Evolutionary conservation across 2,113 vertebrate species (phyloP), one percentile per base, ranked within the genome.

Genomic region (Phyllostomus hastatus): DNA sequence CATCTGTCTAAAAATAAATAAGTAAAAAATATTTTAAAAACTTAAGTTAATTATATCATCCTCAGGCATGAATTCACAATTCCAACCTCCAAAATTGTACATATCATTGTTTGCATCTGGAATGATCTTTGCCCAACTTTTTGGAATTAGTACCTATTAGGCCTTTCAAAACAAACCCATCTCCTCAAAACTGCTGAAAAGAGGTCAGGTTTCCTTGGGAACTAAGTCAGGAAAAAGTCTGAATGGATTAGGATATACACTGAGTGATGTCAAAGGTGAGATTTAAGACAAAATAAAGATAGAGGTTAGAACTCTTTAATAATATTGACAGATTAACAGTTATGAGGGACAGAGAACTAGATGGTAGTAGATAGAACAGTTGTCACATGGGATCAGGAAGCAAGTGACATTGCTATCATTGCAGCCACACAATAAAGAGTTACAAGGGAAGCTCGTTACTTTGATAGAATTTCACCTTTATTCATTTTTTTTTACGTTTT

Each of bases 271-370:
- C 7, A 31, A 94, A 81, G 70, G 10, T 38, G 28, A 19, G 1
- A 66, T 79, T 69, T 93, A 83, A 89, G 38, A 31, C 54, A 94
- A 88, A 78, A 83, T 59, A 14, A 89, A 83, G 54, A 35, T 14
- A 70, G 24, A 64, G 28, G 33, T 69, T 26, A 80, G 17, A 67
- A 69, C 41, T 28, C 24, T 83, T 31, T 35, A 41, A 87, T 3
- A 87, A 52, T 66, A 73, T 41, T 41, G 61, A 76, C 50, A 72
- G 46, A 83, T 54, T 19, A 81, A 72, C 50, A 46, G 54, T 70
- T 46, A 35, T 17, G 26, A 20, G 33, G 94, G 54, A 67, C 9
- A 26, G 57, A 75, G n/a, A 82, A 69, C 19, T n/a, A 12, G 2
- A 67, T 7, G 20, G 4, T 10, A 86, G 14, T 10, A 38, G 19